These are phyloP conservation scores for Cephalopterus ornatus DNA, from an alignment of 2,113 vertebrate genomes.

Conservation along the genomic window DNA sequence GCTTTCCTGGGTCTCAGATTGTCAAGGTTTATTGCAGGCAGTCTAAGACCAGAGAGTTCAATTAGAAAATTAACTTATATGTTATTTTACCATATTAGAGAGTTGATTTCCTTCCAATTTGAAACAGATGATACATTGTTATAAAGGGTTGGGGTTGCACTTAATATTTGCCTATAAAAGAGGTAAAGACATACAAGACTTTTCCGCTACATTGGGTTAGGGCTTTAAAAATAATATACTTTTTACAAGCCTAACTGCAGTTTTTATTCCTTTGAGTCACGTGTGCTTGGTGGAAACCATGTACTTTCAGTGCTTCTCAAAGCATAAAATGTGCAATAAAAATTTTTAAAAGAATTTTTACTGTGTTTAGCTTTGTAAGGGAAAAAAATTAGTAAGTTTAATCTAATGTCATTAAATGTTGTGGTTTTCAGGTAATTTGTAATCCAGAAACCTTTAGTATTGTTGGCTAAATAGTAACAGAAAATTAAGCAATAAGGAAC, in stretches of 20 bases:
- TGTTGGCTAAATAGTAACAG: conserved; percentile 3
- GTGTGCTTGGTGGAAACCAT: conserved; percentile 51
- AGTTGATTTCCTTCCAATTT: conserved; percentile 74
- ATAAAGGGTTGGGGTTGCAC: conserved; percentile 59
- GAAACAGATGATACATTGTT: conserved; percentile 74
- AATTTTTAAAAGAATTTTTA: conserved; percentile 42
- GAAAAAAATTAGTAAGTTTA: conserved; percentile 39
- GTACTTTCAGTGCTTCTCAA: conserved; percentile 47
- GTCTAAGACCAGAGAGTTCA: conserved; percentile 66
- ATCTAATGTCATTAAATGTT: conserved; percentile 63
- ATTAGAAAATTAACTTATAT: conserved; percentile 67
- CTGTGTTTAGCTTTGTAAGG: conserved; percentile 48
- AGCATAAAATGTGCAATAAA: conserved; percentile 65
- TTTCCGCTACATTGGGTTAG: conserved; percentile 71
- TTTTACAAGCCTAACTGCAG: conserved; percentile 69
- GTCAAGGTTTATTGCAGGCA: conserved; percentile 54
- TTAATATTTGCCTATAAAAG: conserved; percentile 72
- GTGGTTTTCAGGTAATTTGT: conserved; percentile 69
- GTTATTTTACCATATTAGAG: conserved; percentile 73
- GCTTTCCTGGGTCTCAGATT: conserved; percentile 15
- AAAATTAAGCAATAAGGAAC: conserved; percentile 30
- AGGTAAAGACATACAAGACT: conserved; percentile 65
- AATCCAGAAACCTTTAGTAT: conserved; percentile 57
- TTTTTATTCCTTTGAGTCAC: conserved; percentile 56
- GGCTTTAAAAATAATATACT: conserved; percentile 54